Conservation (phyloP, 2,113 vertebrate genomes). For the Steatornis caripensis region DNA sequence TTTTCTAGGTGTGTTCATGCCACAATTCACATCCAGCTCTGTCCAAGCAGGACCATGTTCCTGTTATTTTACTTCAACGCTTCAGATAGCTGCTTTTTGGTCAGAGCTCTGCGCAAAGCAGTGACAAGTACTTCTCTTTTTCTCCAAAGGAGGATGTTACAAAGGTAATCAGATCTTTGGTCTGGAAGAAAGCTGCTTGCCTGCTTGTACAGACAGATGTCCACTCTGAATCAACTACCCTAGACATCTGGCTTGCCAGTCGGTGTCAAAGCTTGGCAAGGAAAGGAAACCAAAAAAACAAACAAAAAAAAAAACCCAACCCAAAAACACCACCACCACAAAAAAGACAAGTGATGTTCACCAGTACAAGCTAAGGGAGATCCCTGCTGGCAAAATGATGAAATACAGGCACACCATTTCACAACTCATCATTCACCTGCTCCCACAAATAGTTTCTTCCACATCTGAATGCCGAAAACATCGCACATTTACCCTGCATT, state of each 20-base stretch:
- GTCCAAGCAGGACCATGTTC: not conserved
- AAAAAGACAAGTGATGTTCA: fast-evolving
- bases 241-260: not conserved
- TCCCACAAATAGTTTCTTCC: not conserved
- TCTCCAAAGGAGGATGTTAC: not conserved
- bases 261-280: not conserved
- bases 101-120: not conserved
- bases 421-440: not conserved
- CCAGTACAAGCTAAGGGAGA: not conserved
- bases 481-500: fast-evolving
- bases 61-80: not conserved
- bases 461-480: not conserved
- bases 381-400: not conserved
- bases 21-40: not conserved
- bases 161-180: not conserved
- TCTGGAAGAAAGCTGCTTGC: not conserved
- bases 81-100: not conserved
- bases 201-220: not conserved
- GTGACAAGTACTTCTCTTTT: not conserved
- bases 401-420: not conserved
- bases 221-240: not conserved
- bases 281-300: not conserved
- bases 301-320: not conserved
- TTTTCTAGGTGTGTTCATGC: not conserved
- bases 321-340: too few species aligned